Percentiles rank a stretch among this genome's conserved stretches.
Evolutionary conservation across 2,888 invertebrate genomes (phyloP).

Genomic region (Brachyptera putata): DNA sequence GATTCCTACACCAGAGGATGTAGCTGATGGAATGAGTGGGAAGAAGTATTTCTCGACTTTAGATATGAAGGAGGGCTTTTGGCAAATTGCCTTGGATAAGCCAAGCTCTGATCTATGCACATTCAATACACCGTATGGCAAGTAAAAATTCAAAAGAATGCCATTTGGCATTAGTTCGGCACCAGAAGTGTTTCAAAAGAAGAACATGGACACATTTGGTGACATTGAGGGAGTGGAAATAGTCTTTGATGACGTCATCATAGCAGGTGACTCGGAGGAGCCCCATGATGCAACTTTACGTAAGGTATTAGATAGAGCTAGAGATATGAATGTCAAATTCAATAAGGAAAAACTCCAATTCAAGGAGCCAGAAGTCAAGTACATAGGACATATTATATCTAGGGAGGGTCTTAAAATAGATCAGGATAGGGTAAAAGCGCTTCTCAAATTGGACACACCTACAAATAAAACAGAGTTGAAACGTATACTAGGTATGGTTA

Average conservation of each 20-base stretch:
- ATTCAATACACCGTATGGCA: conserved; percentile 28
- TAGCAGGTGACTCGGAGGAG: conserved; percentile 32
- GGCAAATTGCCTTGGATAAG: conserved; percentile 25
- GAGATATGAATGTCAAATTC: conserved; percentile 35
- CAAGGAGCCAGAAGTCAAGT: conserved; percentile 36
- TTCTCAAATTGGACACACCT: too few species aligned
- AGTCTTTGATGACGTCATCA: conserved; percentile 41
- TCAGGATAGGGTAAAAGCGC: too few species aligned
- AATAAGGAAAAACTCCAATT: conserved; percentile 27
- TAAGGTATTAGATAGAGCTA: conserved; percentile 28
- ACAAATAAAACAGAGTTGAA: too few species aligned
- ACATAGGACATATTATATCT: conserved; percentile 35
- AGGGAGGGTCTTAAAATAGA: too few species aligned
- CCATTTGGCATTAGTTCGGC: conserved; percentile 27
- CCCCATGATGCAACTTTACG: conserved; percentile 12
- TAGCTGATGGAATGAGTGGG: too few species aligned
- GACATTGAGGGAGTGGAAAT: conserved; percentile 39
- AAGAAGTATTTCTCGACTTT: conserved; percentile 25
- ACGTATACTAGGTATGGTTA: too few species aligned
- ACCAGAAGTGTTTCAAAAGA: too few species aligned
- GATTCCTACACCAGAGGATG: too few species aligned
- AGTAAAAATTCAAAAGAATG: conserved; percentile 25
- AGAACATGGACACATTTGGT: conserved; percentile 39
- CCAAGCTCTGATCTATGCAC: conserved; percentile 26
- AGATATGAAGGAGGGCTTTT: conserved; percentile 27